Base-by-base conservation (phyloP, 2,797 vertebrate species). In the Coregonus suidteri region DNA sequence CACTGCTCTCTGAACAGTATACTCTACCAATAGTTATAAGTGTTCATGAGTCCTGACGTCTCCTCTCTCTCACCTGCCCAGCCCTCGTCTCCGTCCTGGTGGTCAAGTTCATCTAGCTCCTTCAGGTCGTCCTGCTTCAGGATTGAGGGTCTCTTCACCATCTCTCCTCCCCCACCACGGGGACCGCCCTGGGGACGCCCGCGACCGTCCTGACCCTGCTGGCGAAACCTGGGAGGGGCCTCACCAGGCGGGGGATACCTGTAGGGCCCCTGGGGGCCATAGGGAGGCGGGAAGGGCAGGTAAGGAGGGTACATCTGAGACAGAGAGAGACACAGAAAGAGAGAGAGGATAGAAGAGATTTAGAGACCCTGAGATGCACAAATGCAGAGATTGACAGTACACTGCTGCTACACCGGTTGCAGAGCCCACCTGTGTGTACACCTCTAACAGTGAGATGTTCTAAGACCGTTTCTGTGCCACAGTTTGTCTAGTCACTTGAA, bases 71-170 rank as follows among this genome's bases (percentile, higher is more conserved):
- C 82, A 98, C 97, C 97, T 90, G 97, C 97, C 97, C 97, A 98
- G 82, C 97, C 97, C 71, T 98, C 97, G 20, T 98, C 97, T 76
- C 95, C 95, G 73, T 97, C 97, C 18, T 97, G 96, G 84, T 93
- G 92, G 75, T 98, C 97, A 25, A 98, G 91, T 87, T 97, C 94
- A 76, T 96, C 95, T 83, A 96, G 94, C 84, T 95, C 97, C 91
- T 98, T 98, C 75, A 98, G 92, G 85, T 98, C 96, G 75, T 98
- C 96, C 91, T 98, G 96, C 84, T 98, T 98, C 54, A 98, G 93
- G 92, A 98, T 98, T 52, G 96, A 95, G 41, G 97, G 97, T n/a
- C 96, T 94, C 88, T 96, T 96, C 70, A 97, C 93, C 79, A 92
- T 90, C 75, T 97, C 96, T 70, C 91, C 87, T 73, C 91, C 87